Evolutionary conservation across 35 echinoderm and acorn worm species (phyloP).

Genomic region (Stichopus chloronotus): DNA sequence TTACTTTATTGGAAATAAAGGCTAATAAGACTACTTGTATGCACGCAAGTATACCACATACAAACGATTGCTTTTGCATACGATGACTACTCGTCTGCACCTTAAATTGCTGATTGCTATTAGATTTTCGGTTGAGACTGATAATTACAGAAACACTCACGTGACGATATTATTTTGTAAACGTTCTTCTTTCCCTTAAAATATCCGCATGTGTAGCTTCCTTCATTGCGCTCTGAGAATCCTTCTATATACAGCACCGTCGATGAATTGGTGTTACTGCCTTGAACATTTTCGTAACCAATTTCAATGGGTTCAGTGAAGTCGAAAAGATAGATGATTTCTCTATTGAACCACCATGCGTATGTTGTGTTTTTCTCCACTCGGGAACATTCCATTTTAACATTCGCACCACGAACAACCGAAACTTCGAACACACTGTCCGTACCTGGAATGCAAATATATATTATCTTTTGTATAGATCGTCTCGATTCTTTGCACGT

Average conservation of each 20-base stretch:
- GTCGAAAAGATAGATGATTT: background rate
- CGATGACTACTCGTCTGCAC: too few species aligned
- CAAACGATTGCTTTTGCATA: too few species aligned
- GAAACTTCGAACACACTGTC: background rate
- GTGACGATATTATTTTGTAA: too few species aligned
- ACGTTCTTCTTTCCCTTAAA: too few species aligned
- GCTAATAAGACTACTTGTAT: too few species aligned
- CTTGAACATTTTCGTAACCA: background rate
- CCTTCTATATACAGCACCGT: background rate
- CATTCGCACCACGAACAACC: background rate
- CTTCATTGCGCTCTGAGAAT: background rate
- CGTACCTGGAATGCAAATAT: background rate
- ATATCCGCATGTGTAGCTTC: background rate
- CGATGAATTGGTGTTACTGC: background rate
- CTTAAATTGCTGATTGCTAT: too few species aligned
- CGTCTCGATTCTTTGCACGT: too few species aligned
- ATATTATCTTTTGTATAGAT: too few species aligned
- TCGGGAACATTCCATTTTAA: background rate
- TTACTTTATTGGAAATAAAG: too few species aligned
- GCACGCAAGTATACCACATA: too few species aligned
- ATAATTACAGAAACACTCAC: too few species aligned
- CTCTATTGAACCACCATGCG: background rate
- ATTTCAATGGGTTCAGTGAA: background rate
- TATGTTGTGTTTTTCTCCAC: background rate
- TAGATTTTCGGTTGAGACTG: too few species aligned